Conservation (phyloP, 2,888 invertebrate genomes). For the Altica lythri region DNA sequence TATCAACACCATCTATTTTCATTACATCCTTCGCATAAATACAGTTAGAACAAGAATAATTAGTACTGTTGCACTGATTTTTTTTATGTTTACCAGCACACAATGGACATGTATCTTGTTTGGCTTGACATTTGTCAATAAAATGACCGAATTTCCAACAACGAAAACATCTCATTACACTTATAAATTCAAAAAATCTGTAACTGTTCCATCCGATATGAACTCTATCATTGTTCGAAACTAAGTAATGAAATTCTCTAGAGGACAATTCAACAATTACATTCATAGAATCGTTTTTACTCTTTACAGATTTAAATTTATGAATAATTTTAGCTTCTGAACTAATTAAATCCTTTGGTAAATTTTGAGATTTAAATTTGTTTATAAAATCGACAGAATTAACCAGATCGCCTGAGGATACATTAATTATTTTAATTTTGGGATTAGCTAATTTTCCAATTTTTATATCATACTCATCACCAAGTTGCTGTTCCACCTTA, state of each 20-base stretch:
- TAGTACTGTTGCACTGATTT: background rate
- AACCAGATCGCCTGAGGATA: background rate
- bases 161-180: background rate
- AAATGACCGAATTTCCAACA: background rate
- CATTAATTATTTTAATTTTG: constrained; percentile 8
- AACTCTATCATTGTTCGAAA: background rate
- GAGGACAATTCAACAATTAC: background rate
- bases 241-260: background rate
- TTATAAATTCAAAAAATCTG: background rate
- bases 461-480: constrained; percentile 8
- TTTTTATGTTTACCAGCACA: too few species aligned
- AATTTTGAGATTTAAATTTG: constrained; percentile 7
- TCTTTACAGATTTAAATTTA: background rate
- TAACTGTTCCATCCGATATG: background rate
- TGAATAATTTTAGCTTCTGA: too few species aligned
- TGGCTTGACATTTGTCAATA: background rate
- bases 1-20: background rate
- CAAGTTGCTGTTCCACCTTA: background rate
- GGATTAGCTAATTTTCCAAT: background rate
- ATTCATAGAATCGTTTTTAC: background rate
- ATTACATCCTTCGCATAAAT: background rate
- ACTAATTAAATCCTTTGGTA: background rate
- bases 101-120: background rate
- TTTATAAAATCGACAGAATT: background rate
- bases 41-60: background rate